Percentiles rank a stretch among this genome's conserved stretches.
phyloP scores from a whole-genome alignment of 2,797 vertebrate genomes.

The Ptychadena robeensis region DNA sequence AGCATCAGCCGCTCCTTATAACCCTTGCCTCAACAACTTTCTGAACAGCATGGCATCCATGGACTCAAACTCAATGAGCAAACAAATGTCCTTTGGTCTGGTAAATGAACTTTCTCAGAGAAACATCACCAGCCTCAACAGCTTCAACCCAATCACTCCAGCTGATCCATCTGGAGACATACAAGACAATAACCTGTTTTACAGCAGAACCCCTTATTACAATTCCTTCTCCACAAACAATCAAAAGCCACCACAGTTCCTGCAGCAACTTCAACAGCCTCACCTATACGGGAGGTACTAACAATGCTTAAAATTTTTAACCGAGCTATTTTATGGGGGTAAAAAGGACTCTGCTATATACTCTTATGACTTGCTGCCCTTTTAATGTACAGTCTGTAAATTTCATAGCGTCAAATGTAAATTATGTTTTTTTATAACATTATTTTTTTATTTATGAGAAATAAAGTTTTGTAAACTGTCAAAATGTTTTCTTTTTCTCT shows the following conservation, averaged over 20 bases:
- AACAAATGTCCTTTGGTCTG: conserved; percentile 79
- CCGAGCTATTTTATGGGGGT: no score
- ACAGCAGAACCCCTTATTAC: conserved; percentile 85
- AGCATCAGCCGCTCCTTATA: conserved; percentile 70
- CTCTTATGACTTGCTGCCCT: background rate
- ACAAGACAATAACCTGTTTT: conserved; percentile 71
- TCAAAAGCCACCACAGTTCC: conserved; percentile 83
- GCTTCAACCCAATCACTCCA: conserved; percentile 72
- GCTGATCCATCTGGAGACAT: conserved; percentile 66
- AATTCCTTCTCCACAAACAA: conserved; percentile 81
- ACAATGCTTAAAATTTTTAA: conserved; percentile 62
- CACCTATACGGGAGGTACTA: conserved; percentile 89
- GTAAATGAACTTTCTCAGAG: conserved; percentile 83
- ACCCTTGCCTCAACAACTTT: conserved; percentile 89
- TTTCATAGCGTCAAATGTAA: background rate
- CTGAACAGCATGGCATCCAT: conserved; percentile 88
- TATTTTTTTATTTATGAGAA: conserved; percentile 25
- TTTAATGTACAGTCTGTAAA: background rate
- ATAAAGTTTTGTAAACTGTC: background rate
- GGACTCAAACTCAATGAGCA: conserved; percentile 69
- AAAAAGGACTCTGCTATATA: background rate
- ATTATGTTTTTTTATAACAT: background rate
- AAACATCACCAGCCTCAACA: conserved; percentile 85
- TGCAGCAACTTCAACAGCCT: conserved; percentile 93
- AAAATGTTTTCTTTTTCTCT: background rate